Evolutionary conservation across 2,888 invertebrate species (phyloP), one percentile per base, ranked within the genome.

Genomic region (Crioceris asparagi): DNA sequence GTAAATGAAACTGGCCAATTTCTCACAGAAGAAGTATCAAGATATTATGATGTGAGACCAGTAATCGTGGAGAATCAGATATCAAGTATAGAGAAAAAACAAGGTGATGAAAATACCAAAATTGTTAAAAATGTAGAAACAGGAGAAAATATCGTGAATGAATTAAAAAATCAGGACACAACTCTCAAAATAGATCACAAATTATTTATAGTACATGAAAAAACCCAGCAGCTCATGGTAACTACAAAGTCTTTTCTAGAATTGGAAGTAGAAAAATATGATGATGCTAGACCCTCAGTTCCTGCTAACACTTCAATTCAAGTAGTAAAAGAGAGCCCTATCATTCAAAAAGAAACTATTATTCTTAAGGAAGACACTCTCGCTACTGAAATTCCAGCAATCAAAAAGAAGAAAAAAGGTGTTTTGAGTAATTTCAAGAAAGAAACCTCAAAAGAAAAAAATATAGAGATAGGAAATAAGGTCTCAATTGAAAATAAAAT

Each of bases 371-470:
- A 8, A 7, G 2, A 2, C 3, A 7, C 12, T 10, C 12, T 14
- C 5, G 27, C 12, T 6, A 15, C 12, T 14, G 27, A 27, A 11
- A n/a, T n/a, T n/a, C n/a, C n/a, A n/a, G n/a, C 27, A 5, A 12
- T 31, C 32, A 36, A 19, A 17, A 4, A 32, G 39, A 45, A 31
- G 32, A 30, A 39, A 39, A 10, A 52, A 53, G 30, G 33, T 57
- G 3, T 52, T 55, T 35, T 52, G 54, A 8, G 18, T 56, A 11
- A 57, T 57, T 41, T 44, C 48, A 5, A 57, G 56, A 36, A 55
- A 54, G 36, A 48, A 48, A 23, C 53, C 54, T 5, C 45, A 49
- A 16, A 51, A 53, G 10, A 40, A 44, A 38, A 41, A 44, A 16
- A 41, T 45, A 38, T 37, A 41, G 3, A 45, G 45, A 36, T 49